phyloP scores from a whole-genome alignment of 2,888 invertebrate species.

The Hetaerina titia region DNA sequence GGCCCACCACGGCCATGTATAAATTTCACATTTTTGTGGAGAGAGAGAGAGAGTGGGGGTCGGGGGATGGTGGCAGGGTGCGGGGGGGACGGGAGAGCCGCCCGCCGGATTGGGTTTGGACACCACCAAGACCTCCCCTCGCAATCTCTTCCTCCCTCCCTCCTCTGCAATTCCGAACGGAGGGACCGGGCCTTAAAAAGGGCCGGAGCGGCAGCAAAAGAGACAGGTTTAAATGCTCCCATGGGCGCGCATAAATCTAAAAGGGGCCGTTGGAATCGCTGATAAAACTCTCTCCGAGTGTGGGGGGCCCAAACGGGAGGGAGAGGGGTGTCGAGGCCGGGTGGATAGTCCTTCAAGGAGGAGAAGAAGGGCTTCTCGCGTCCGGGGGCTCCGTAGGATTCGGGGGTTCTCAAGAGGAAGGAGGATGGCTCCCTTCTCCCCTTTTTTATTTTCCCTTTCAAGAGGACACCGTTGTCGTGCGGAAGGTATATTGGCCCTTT shows the following conservation, averaged over 20 bases:
- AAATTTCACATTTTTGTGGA: neutral
- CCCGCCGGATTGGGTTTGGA: neutral
- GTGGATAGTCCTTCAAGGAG: neutral
- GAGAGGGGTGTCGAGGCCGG: no score
- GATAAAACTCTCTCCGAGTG: no score
- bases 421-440: neutral
- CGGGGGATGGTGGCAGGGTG: neutral
- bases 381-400: no score
- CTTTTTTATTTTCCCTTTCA: neutral
- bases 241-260: neutral
- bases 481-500: no score
- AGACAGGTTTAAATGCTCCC: conserved; percentile 10
- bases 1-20: neutral
- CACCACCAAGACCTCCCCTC: no score
- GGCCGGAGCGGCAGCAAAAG: neutral
- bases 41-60: neutral
- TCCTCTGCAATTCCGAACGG: neutral
- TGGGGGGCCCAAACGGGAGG: no score
- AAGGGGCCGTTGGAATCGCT: neutral
- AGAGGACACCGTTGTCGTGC: no score
- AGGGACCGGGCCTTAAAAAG: neutral
- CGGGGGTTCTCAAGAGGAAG: no score
- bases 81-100: neutral
- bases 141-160: neutral
- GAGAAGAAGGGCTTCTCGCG: no score